Percentiles rank a stretch among this genome's conserved stretches.
Conservation (phyloP, 2,888 invertebrate species). For the Leuctra nigra region DNA sequence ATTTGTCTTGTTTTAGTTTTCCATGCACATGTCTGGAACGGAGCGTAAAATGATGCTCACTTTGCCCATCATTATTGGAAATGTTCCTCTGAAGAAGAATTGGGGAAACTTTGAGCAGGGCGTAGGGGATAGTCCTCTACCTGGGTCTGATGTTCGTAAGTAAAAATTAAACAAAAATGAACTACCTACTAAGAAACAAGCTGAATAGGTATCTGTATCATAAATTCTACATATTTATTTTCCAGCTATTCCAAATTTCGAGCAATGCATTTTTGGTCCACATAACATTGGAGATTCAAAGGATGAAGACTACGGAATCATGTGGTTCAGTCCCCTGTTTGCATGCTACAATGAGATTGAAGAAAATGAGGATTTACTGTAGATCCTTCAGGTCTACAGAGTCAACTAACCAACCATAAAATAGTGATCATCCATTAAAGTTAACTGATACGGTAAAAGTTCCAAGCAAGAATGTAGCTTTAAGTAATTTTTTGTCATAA, state of each 20-base stretch:
- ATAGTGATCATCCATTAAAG: too few relatives aligned
- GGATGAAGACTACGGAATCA: background rate
- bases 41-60: constrained; percentile 1
- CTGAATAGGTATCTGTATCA: too few relatives aligned
- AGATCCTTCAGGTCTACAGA: too few relatives aligned
- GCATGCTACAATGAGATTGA: background rate
- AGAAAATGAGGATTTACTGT: too few relatives aligned
- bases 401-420: too few relatives aligned
- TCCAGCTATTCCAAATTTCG: constrained; percentile 9
- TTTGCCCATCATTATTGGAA: constrained; percentile 15
- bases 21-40: background rate
- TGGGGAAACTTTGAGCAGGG: background rate
- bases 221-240: too few relatives aligned
- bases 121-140: background rate
- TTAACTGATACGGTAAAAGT: too few relatives aligned
- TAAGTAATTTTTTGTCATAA: too few relatives aligned
- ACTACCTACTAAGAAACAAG: too few relatives aligned
- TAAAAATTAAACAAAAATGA: too few relatives aligned
- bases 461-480: too few relatives aligned
- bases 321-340: constrained; percentile 9
- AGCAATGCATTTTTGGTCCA: constrained; percentile 17
- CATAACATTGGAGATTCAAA: constrained; percentile 2
- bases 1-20: background rate
- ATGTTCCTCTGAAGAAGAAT: constrained; percentile 12
- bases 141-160: constrained; percentile 10